Base-by-base conservation (phyloP, 2,888 invertebrate species). In the Pandemis corylana region DNA sequence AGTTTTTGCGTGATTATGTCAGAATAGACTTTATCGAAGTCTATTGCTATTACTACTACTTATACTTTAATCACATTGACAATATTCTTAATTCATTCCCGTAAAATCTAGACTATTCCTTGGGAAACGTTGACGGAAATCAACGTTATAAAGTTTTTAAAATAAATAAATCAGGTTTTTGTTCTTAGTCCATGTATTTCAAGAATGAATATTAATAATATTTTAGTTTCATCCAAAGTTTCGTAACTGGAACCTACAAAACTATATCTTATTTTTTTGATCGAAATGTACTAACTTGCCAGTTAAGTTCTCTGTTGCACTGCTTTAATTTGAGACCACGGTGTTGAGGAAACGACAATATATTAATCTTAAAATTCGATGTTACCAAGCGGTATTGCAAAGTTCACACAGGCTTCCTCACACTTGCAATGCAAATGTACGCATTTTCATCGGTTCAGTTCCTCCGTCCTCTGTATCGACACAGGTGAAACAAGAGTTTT, bases 401-500 rank as follows among this genome's bases (percentile, higher is more conserved):
- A 56, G 63, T 73, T 73, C 49, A 44, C 49, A 65, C 59, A 73
- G 13, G 51, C 44, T 53, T 74, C 42, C 65, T 46, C n/a, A 41
- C 44, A 56, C 64, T 68, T 69, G 59, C 65, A 61, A 56, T 15
- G 65, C 65, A 69, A 61, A 69, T 51, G 65, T 61, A 71, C 62
- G 67, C 53, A 53, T 70, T 71, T 75, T 71, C 41, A 66, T 66
- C 62, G 41, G 75, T 71, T 63, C 53, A 75, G 62, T 67, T 56
- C 65, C 36, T 72, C 44, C 63, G 71, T 64, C 61, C 53, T 68
- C 51, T 53, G 68, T 68, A 59, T 53, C 71, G 63, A 65, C 68
- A 56, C 61, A 71, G 72, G 64, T 70, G 79, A 77, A 83, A 92
- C 90, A 89, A 84, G 87, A 87, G 85, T 90, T 89, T 89, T 89